These are phyloP conservation scores for Drosophila dunni DNA, from an alignment of 1,140 invertebrate genomes.

Conservation along the genomic window DNA sequence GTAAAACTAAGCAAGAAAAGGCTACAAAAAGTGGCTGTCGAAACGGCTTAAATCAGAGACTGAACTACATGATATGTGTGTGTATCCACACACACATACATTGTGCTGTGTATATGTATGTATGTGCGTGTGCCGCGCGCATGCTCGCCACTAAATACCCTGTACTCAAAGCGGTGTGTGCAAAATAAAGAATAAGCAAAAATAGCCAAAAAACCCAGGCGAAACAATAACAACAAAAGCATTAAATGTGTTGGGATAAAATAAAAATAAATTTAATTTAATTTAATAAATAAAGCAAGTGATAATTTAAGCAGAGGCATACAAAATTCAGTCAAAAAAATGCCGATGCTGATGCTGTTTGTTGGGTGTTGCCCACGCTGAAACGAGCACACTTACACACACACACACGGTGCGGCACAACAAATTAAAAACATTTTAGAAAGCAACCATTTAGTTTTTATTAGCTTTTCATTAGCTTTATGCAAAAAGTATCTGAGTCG, in stretches of 20 bases:
- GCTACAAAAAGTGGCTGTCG: not conserved
- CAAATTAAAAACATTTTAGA: not conserved
- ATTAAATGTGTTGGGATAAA: not conserved
- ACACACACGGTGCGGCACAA: not conserved
- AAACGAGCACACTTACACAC: not conserved
- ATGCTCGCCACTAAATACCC: constrained; percentile 30
- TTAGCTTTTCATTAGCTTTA: too few species aligned
- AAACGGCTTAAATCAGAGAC: constrained; percentile 22
- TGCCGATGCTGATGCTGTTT: not conserved
- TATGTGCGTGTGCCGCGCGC: constrained; percentile 32
- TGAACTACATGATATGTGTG: constrained; percentile 44
- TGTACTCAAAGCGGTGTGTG: constrained; percentile 9
- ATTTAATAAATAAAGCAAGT: not conserved
- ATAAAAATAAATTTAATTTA: not conserved
- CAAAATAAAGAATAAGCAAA: not conserved
- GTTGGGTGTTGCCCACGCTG: constrained; percentile 35
- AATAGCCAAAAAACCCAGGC: not conserved
- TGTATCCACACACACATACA: constrained; percentile 40
- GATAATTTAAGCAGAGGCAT: not conserved
- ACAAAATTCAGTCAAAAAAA: too few species aligned
- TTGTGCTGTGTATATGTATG: constrained; percentile 26
- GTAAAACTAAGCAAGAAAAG: not conserved
- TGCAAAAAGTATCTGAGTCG: not conserved
- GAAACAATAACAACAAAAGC: not conserved
- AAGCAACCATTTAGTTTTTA: not conserved